Conservation (phyloP, 35 echinoderm and acorn worm species). For the Anneissia japonica region DNA sequence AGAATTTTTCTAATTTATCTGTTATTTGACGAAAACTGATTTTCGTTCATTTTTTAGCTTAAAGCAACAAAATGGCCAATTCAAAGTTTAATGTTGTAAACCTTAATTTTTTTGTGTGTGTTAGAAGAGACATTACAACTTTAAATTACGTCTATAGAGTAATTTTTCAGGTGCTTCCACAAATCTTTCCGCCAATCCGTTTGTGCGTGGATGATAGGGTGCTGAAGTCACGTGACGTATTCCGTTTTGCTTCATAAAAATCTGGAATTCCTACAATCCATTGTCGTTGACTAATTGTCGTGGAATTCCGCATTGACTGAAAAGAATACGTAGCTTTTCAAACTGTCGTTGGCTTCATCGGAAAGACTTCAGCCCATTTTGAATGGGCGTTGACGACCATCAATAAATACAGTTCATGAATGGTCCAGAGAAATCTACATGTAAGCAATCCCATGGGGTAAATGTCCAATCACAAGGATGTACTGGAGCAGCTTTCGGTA, state of each 20-base stretch:
- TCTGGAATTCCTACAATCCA: too few relatives aligned
- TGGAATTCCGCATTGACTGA: too few relatives aligned
- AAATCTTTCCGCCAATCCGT: conserved; percentile 10
- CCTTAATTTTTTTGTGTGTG: too few relatives aligned
- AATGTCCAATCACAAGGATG: not conserved
- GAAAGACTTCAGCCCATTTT: not conserved
- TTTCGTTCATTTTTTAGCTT: too few relatives aligned
- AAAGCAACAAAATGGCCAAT: too few relatives aligned
- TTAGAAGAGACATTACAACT: too few relatives aligned
- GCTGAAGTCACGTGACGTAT: conserved; percentile 44
- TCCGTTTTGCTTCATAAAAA: conserved; percentile 11
- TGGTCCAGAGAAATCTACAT: conserved; percentile 20
- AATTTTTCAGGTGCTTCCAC: not conserved
- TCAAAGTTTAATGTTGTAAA: too few relatives aligned
- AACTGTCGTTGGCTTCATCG: not conserved
- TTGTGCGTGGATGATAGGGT: conserved; percentile 41
- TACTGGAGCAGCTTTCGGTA: not conserved
- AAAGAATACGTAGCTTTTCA: not conserved
- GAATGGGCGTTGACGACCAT: conserved; percentile 12
- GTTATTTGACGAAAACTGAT: too few relatives aligned
- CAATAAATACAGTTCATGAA: conserved; percentile 6
- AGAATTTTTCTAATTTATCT: too few relatives aligned
- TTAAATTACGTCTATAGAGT: not conserved
- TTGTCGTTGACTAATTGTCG: too few relatives aligned
- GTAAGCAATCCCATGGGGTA: not conserved